Base-by-base conservation (phyloP, 2,797 vertebrate genomes). In the Falco rusticolus region DNA sequence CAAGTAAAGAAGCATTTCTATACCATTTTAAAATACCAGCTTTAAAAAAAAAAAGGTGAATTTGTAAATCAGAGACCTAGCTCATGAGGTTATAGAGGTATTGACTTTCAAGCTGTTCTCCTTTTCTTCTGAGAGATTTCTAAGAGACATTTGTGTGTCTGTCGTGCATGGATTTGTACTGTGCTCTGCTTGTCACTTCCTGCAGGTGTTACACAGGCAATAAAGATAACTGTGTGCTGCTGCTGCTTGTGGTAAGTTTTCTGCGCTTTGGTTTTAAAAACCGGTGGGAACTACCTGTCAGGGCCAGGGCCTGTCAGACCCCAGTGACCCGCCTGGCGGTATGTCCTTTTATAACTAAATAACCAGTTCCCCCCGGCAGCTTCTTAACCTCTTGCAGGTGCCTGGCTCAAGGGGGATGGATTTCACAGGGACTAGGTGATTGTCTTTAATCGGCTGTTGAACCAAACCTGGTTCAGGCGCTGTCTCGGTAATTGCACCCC, bases 1-100 rank as follows among this genome's bases (percentile, higher is more conserved):
- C 50, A 39, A 87, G 92, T 79, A 81, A 95, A 94, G 89, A 93
- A 84, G 63, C 91, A 86, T 96, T 96, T 97, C 94, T 97, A 72
- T 93, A 80, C 80, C 91, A 63, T 48, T 93, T 95, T 41, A 83
- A 83, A 80, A 71, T 76, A 91, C 41, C 87, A 91, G 78, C 92
- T 96, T 96, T 75, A 39, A 39, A 39, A 39, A 87, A 91, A 84
- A 77, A 48, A 25, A 31, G 13, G 10, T 60, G 71, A 89, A 5
- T 85, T 96, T 94, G 28, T 90, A 89, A 83, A 70, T 22, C 13
- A 26, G 57, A 89, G 92, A 29, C 41, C 13, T 64, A 50, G 87
- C 28, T 94, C 15, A 7, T 61, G 72, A 87, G 48, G 26, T 54
- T 70, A 13, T 39, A 88, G 79, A 94, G 71, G 33, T 90, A 43